Base-by-base conservation (phyloP, 2,888 invertebrate genomes). In the Saturnia japonica region DNA sequence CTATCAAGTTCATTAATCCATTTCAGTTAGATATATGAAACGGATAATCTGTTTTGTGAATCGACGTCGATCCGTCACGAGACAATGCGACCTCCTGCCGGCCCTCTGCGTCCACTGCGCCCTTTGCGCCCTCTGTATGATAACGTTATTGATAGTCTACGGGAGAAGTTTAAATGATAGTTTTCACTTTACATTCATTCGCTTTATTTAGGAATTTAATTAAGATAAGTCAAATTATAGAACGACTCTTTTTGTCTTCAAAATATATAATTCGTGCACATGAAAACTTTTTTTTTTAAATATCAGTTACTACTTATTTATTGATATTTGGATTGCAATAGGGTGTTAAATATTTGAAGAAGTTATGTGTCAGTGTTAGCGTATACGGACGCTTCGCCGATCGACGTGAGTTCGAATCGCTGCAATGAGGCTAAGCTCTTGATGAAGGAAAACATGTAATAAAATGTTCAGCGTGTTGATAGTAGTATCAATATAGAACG, bases 1-100 rank as follows among this genome's bases (percentile, higher is more conserved):
- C 12, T 40, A 64, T 64, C 64, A n/a, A 19, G 40, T 64, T 8
- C 34, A 40, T 64, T 64, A 64, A 64, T 64, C 64, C 19, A 8
- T 19, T 64, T 64, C 19, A 40, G 40, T 64, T 34, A 40, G 64
- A 64, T 64, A 64, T 64, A n/a, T 64, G 64, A 64, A 64, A 64
- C 64, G 34, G 64, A 64, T 64, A 19, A 64, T 64, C 40, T 64
- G 64, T 64, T 34, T 16, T 64, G 40, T 64, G 64, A 64, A n/a
- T 64, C 67, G 74, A 76, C 77, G 73, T 83, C 84, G 82, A 88
- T 88, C 86, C 83, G 82, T 88, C 88, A 85, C 80, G 54, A 71
- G 77, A 88, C 88, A 88, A 87, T 83, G 73, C 79, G 78, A 74
- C 76, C 75, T 57, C 57, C 54, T 54, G 73, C 69, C 71, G 75